These are phyloP conservation scores for Hydrotaea cyrtoneurina DNA, from an alignment of 2,888 invertebrate genomes.

Conservation along the genomic window DNA sequence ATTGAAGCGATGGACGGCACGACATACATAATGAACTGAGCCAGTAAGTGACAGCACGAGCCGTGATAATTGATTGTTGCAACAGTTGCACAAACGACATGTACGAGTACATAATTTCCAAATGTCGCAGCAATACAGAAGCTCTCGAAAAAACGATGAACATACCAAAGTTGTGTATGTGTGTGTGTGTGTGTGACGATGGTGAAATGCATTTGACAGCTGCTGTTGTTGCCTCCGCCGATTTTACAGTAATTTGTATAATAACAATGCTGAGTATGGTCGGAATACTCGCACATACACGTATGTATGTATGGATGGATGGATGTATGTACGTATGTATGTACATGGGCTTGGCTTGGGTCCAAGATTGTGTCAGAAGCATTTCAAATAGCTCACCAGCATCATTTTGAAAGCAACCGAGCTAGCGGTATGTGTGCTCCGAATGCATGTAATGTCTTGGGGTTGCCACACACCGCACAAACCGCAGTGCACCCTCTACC, in stretches of 20 bases:
- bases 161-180: constrained; percentile 21
- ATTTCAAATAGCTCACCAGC: constrained; percentile 7
- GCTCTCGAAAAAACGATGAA: background rate
- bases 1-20: too few species aligned
- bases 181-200: constrained; percentile 42
- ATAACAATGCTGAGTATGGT: background rate
- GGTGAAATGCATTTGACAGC: constrained; percentile 17
- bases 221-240: constrained; percentile 47
- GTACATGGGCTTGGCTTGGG: constrained; percentile 54
- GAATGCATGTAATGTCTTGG: background rate
- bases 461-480: background rate
- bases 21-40: constrained; percentile 49
- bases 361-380: constrained; percentile 59
- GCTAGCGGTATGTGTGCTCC: background rate
- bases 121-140: background rate
- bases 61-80: constrained; percentile 59
- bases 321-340: too few species aligned
- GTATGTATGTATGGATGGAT: too few species aligned
- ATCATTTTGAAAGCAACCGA: background rate
- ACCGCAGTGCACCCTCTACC: too few species aligned
- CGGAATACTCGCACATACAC: constrained; percentile 25
- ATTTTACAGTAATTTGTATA: constrained; percentile 37
- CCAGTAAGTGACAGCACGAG: constrained; percentile 42
- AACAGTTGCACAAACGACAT: constrained; percentile 6
- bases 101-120: constrained; percentile 7